Evolutionary conservation across 2,797 vertebrate genomes (phyloP).

Genomic region (Helarctos malayanus): DNA sequence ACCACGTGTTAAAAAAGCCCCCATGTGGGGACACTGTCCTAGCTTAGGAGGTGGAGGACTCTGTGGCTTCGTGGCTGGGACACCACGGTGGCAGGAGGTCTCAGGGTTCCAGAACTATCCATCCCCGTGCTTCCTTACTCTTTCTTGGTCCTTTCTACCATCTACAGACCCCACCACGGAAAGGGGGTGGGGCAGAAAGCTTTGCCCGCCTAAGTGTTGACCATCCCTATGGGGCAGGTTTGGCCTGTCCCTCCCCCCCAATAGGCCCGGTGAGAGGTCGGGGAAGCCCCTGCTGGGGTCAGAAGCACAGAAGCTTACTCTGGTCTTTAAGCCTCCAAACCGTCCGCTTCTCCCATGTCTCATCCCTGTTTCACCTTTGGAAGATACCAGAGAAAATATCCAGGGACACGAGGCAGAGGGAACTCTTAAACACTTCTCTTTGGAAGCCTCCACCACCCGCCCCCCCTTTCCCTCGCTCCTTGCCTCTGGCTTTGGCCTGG

Average conservation of each 20-base stretch:
- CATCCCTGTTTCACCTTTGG: not conserved
- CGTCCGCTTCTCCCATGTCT: not conserved
- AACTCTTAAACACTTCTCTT: not conserved
- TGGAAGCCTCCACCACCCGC: not conserved
- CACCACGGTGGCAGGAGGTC: not conserved
- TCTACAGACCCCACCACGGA: not conserved
- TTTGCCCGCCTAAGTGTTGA: accelerated
- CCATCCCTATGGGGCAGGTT: not conserved
- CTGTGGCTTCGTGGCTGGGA: not conserved
- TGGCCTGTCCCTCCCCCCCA: not conserved
- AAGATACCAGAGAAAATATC: not conserved
- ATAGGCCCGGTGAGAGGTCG: not conserved
- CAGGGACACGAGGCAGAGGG: not conserved
- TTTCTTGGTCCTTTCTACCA: not conserved
- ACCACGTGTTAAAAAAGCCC: not conserved
- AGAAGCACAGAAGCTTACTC: not conserved
- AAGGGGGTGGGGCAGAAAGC: not conserved
- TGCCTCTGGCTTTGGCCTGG: not conserved
- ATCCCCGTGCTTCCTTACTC: not conserved
- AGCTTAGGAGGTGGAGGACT: not conserved
- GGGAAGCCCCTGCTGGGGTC: not conserved
- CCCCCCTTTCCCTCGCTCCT: not conserved
- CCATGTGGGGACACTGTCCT: not conserved
- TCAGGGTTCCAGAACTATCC: not conserved
- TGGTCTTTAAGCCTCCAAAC: not conserved